Base-by-base conservation (phyloP, 2,113 vertebrate species). In the Dipodomys spectabilis region DNA sequence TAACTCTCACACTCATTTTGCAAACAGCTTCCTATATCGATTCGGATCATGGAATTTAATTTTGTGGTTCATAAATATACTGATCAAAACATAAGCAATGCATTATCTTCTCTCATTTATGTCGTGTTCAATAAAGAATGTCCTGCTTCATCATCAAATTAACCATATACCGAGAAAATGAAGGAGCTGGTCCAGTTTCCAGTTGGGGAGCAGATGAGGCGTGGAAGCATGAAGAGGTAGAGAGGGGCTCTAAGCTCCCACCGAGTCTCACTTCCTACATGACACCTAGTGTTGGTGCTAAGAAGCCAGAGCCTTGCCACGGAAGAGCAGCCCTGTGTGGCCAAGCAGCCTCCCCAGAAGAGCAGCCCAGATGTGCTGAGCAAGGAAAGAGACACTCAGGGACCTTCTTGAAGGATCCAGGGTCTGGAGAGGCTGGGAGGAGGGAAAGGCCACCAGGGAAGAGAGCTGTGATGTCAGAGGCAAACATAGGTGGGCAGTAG, bases 381-480 rank as follows among this genome's bases (percentile, higher is more conserved):
- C 23, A 19, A 5, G 18, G 53, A 20, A 45, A 32, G 25, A 2
- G 27, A 12, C 1, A 2, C 64, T 12, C 22, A n/a, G 72, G 15
- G 20, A 5, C 2, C 13, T 22, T 53, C 12, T 0, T 2, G 28
- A 53, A 16, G 69, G 4, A 12, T 5, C 35, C 10, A 9, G 73
- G 5, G 5, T 19, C 7, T 18, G 1, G 2, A 11, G 28, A 49
- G 64, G 28, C 4, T 28, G 7, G 22, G 16, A 9, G 12, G 23
- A 39, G 16, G 2, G 53, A 32, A 45, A 12, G 19, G 2, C n/a
- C 9, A 10, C 18, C 0, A 0, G 0, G 0, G 1, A 53, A 9
- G 16, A 39, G 7, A 9, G 18, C 5, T 3, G 2, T 0, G 3
- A 8, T 9, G 11, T 16, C 44, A 69, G 72, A 81, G 20, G 23